Percentiles rank a stretch among this genome's conserved stretches.
Conservation (phyloP, 2,797 vertebrate genomes). For the Eidolon dupreanum region DNA sequence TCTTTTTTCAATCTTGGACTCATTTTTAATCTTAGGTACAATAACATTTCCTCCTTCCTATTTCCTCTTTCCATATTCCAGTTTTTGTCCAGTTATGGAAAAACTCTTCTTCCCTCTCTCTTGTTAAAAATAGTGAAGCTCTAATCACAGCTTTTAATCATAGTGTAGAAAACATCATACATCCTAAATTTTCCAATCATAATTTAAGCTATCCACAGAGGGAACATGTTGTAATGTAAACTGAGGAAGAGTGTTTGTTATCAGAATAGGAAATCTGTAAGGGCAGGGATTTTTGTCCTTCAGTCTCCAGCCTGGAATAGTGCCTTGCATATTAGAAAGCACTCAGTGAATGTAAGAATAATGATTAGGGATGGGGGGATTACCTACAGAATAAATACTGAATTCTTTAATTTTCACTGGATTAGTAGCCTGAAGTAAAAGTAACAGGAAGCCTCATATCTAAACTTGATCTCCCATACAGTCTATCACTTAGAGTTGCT, state of each 20-base stretch:
- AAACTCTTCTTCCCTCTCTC: conserved; percentile 5
- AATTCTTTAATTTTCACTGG: neutral
- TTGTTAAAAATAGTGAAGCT: conserved; percentile 45
- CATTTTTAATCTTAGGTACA: conserved; percentile 9
- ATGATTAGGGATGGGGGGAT: neutral
- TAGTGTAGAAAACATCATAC: neutral
- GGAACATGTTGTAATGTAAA: neutral
- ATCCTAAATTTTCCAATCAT: neutral
- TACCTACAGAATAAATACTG: neutral
- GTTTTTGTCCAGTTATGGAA: conserved; percentile 21
- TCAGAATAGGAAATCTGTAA: neutral
- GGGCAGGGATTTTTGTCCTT: neutral
- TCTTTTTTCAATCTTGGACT: neutral
- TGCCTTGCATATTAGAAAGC: neutral
- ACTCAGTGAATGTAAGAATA: neutral
- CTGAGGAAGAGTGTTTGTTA: neutral
- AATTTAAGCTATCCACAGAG: neutral
- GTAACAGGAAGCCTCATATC: neutral
- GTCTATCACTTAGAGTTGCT: neutral
- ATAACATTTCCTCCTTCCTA: neutral
- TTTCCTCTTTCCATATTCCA: conserved; percentile 31
- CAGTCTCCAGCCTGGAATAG: neutral
- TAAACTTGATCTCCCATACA: conserved; percentile 29
- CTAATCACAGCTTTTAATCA: conserved; percentile 28
- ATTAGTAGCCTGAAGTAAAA: neutral